Evolutionary conservation across 2,113 vertebrate species (phyloP).

Genomic region (Gavia stellata): DNA sequence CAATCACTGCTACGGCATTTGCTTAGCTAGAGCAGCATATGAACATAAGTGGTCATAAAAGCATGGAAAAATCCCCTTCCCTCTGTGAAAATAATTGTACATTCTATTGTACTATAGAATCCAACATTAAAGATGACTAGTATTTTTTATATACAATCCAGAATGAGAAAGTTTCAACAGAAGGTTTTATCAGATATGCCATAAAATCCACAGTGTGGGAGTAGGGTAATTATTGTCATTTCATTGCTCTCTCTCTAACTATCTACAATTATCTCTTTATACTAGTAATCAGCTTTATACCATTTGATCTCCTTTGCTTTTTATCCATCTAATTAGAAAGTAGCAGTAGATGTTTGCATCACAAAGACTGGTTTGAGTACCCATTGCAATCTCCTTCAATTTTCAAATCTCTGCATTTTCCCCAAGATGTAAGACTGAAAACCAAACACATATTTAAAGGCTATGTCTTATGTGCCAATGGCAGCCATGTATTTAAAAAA

Average conservation of each 20-base stretch:
- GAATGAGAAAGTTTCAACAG: not conserved
- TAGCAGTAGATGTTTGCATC: not conserved
- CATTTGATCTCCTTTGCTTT: conserved; percentile 9
- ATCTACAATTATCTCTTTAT: conserved; percentile 7
- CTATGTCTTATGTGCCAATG: not conserved
- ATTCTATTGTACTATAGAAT: not conserved
- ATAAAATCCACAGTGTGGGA: not conserved
- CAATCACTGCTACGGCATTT: not conserved
- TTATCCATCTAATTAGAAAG: conserved; percentile 10
- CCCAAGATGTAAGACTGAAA: not conserved
- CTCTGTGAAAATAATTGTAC: not conserved
- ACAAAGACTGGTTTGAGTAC: not conserved
- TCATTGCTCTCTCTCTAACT: not conserved
- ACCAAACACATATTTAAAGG: not conserved
- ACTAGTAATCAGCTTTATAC: not conserved
- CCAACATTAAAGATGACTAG: not conserved
- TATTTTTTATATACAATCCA: not conserved
- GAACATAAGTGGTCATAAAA: not conserved
- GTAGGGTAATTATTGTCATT: conserved; percentile 25
- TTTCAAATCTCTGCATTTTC: conserved; percentile 1
- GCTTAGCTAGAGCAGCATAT: not conserved
- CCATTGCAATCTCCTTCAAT: not conserved
- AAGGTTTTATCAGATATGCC: not conserved
- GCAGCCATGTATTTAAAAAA: not conserved
- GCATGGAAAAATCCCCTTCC: not conserved